Conservation (phyloP, 2,888 invertebrate species). For the Apantesis nais region DNA sequence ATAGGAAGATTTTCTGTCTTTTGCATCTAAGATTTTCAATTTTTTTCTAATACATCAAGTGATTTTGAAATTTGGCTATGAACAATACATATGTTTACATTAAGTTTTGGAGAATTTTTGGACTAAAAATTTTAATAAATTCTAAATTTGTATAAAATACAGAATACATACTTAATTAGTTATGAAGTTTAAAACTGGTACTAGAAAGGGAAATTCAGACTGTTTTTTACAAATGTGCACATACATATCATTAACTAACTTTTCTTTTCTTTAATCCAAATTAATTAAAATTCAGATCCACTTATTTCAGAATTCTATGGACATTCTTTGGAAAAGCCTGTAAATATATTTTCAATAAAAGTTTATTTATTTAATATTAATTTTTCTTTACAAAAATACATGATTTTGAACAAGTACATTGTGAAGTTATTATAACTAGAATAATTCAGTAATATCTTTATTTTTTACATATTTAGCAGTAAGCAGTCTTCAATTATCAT, state of each 20-base stretch:
- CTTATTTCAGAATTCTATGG: too few relatives aligned
- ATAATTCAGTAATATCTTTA: background rate
- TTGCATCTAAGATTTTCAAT: background rate
- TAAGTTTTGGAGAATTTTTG: background rate
- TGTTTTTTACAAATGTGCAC: background rate
- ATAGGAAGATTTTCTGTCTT: background rate
- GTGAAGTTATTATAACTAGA: background rate
- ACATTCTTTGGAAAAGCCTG: too few relatives aligned
- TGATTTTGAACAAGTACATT: background rate
- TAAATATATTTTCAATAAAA: background rate
- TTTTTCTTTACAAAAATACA: background rate
- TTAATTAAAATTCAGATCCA: too few relatives aligned
- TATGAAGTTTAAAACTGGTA: too few relatives aligned
- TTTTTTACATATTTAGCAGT: constrained; percentile 11
- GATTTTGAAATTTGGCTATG: background rate
- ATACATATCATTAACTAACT: background rate
- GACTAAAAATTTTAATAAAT: too few relatives aligned
- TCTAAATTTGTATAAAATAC: too few relatives aligned
- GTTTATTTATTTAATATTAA: background rate
- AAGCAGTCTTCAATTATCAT: constrained; percentile 22
- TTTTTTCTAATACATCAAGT: background rate
- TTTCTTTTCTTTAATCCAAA: too few relatives aligned
- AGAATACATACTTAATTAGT: too few relatives aligned
- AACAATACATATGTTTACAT: background rate
- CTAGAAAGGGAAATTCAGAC: too few relatives aligned